Conservation (phyloP, 64 coral and sea anemone species). For the Porites lutea region DNA sequence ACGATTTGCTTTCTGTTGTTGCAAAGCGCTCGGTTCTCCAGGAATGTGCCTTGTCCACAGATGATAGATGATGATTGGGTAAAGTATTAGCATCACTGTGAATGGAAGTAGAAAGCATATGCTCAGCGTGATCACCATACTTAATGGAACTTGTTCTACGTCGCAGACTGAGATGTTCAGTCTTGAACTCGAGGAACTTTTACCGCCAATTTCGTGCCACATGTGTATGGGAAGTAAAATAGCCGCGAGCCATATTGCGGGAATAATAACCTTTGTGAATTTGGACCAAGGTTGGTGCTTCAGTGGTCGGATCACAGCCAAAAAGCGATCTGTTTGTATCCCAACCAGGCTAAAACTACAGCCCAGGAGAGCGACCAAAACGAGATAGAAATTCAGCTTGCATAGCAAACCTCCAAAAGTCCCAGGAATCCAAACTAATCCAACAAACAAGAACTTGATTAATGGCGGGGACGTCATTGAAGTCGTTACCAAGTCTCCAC, state of each 20-base stretch:
- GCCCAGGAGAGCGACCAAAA: not conserved
- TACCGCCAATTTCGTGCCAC: not conserved
- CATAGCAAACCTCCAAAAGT: not conserved
- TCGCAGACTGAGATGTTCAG: not conserved
- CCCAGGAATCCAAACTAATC: not conserved
- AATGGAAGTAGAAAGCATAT: not conserved
- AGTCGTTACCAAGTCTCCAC: not conserved
- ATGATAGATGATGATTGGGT: not conserved
- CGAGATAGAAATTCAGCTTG: not conserved
- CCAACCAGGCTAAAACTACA: constrained; percentile 44
- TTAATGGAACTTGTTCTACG: not conserved
- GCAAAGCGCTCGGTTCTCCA: not conserved
- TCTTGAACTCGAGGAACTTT: not conserved
- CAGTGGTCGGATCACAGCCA: constrained; percentile 44
- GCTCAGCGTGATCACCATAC: not conserved
- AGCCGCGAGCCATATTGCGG: constrained; percentile 22
- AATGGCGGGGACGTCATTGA: not conserved
- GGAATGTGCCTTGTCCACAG: not conserved
- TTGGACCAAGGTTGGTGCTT: constrained; percentile 2
- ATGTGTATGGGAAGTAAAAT: not conserved
- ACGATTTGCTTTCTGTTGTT: not conserved
- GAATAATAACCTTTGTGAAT: constrained; percentile 24
- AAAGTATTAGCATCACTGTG: not conserved
- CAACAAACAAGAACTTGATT: not conserved
- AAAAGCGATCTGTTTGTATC: constrained; percentile 33